Evolutionary conservation across 53 echinoderm and acorn worm species (phyloP), one percentile per base, ranked within the genome.

Genomic region (Apostichopus leukothele): DNA sequence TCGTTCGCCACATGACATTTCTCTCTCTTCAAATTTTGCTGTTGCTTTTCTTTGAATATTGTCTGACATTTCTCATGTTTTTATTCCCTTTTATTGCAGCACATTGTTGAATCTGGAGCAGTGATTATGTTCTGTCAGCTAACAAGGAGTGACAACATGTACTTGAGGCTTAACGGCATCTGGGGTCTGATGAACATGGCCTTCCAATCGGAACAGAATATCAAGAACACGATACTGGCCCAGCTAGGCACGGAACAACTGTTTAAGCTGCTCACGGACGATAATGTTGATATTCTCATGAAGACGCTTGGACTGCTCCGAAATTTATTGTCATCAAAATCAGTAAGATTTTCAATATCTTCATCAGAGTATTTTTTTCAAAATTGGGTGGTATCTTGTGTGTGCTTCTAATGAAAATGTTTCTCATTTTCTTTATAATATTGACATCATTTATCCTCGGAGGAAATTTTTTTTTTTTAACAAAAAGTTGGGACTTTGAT

Each of bases 151-250:
- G 88, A 76, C 14, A 96, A 88, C 60, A 86, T 96, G 4, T 88
- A 96, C 27, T 92, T 99, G 26, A 89, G 99, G 76, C 94, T 98
- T 55, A 98, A 98, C 52, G 99, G 99, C 73, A 96, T 98, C 88
- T 98, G 99, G 99, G 99, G 96, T 26, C 74, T 99, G 77, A 99
- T 99, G 99, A 99, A 99, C 89, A 96, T 99, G 99, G 99, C 99
- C 51, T 99, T 96, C 90, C 99, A 99, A 78, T 92, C 99, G 1
- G 96, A 96, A 51, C 94, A 96, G 90, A 94, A 93, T 59, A 99
- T 96, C 80, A 99, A 99, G 89, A 99, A 93, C 60, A 94, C 89
- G 50, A 96, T 99, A 75, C 78, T 98, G 50, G 76, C 84, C 3
- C 91, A 91, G 39, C 91, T 98, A 67, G 99, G 99, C 0, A 96